Evolutionary conservation across 1,140 invertebrate species (phyloP).

Genomic region (Drosophila nasuta): DNA sequence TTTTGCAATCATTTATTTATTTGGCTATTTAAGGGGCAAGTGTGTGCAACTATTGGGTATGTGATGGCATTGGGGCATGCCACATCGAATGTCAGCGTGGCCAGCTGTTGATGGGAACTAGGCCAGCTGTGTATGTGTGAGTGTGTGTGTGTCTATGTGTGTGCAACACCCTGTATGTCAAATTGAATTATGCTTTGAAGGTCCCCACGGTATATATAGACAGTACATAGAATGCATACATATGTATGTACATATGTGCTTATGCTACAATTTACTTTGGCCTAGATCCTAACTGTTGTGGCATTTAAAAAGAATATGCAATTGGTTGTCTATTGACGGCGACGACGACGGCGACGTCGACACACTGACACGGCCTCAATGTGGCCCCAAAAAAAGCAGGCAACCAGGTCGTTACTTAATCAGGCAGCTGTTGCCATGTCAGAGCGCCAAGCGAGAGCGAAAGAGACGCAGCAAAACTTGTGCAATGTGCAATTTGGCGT

Average conservation of each 20-base stretch:
- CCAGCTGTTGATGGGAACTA: constrained; percentile 41
- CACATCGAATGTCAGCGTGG: constrained; percentile 15
- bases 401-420: constrained; percentile 81
- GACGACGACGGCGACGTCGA: constrained; percentile 41
- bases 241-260: constrained; percentile 4
- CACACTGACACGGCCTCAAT: constrained; percentile 76
- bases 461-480: neutral
- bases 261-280: constrained; percentile 65
- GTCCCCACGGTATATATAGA: constrained; percentile 18
- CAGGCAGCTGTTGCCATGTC: constrained; percentile 59
- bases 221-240: neutral
- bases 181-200: constrained; percentile 60
- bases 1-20: neutral
- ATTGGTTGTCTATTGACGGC: constrained; percentile 40
- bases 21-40: neutral
- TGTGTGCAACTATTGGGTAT: neutral
- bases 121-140: constrained; percentile 14
- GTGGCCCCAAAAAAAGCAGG: constrained; percentile 58
- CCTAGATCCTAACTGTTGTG: constrained; percentile 43
- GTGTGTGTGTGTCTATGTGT: no score
- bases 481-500: constrained; percentile 41
- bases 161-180: constrained; percentile 44
- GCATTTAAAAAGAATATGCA: constrained; percentile 28
- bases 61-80: constrained; percentile 28
- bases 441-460: constrained; percentile 1